Evolutionary conservation across 2,113 vertebrate genomes (phyloP).

Genomic region (Saccopteryx leptura): DNA sequence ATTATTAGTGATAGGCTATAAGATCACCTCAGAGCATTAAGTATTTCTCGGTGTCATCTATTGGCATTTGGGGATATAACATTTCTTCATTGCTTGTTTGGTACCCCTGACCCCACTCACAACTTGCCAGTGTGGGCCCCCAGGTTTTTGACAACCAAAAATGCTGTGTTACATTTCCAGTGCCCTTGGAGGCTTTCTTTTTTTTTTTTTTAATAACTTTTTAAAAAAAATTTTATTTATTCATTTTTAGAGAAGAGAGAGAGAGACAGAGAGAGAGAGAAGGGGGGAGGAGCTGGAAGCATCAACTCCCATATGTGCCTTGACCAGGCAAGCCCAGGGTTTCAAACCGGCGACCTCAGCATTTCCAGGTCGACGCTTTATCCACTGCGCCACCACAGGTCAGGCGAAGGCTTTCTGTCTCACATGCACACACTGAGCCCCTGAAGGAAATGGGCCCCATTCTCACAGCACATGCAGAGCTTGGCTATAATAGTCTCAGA

Average conservation of each 20-base stretch:
- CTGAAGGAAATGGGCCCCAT: not conserved
- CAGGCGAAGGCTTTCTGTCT: accelerated
- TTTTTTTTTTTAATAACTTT: no score
- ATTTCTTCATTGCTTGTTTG: not conserved
- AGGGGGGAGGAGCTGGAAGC: no score
- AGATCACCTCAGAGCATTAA: not conserved
- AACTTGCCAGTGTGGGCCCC: not conserved
- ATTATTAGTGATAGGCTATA: constrained; percentile 17
- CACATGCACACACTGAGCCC: not conserved
- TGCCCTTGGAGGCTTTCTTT: not conserved
- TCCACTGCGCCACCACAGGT: no score
- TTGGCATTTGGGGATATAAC: not conserved
- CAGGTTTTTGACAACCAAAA: not conserved
- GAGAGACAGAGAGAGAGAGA: no score
- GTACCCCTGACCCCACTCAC: not conserved
- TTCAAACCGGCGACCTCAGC: no score
- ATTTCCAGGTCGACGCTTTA: no score
- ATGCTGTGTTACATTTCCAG: not conserved
- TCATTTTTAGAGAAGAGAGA: no score
- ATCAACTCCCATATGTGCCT: no score
- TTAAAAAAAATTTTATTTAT: no score
- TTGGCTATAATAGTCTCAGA: not conserved
- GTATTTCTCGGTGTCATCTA: not conserved
- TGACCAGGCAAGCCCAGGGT: no score
- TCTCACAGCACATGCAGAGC: not conserved